Evolutionary conservation across 2,888 invertebrate species (phyloP), one percentile per base, ranked within the genome.

Genomic region (Ormyrus rosae): DNA sequence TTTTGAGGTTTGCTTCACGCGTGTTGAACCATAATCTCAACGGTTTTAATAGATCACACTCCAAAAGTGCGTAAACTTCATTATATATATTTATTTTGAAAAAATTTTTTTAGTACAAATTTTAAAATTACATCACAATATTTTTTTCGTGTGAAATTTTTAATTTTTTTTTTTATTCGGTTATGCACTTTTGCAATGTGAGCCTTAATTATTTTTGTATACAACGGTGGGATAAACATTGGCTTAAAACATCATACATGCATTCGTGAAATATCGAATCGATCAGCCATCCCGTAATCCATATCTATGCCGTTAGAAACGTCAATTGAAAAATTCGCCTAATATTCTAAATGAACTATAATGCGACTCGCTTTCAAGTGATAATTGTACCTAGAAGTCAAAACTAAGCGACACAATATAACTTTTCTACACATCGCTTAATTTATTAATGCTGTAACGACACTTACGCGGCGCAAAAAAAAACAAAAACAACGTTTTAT

Each of bases 1-100:
- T 78, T 74, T 78, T 68, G 72, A 81, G 74, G 63, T 55, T 80
- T 81, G 60, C 78, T 80, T 81, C 80, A 82, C 80, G 82, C 78
- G 82, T 78, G 80, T 82, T 78, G 80, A 82, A 82, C 78, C 69
- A 75, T 81, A 80, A 82, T 82, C 75, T 78, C 82, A 82, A 81
- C 81, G 80, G 80, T 78, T 61, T 71, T 69, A 13, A 78, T 75
- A 82, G 71, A 5, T 61, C 56, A 78, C 72, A 69, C 78, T 56
- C 13, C 78, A 81, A 82, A 78, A 81, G 80, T 74, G 74, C 75
- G 7, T 48, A 72, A 69, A 53, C 46, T 48, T 61, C 60, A 48
- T 58, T 51, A 48, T 73, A 61, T 69, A 70, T 56, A n/a, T 55
- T 77, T 50, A 51, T 53, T 3, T 73, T 69, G 71, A 78, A 72